Evolutionary conservation across 2,888 invertebrate genomes (phyloP), one percentile per base, ranked within the genome.

Genomic region (Phaonia tiefii): DNA sequence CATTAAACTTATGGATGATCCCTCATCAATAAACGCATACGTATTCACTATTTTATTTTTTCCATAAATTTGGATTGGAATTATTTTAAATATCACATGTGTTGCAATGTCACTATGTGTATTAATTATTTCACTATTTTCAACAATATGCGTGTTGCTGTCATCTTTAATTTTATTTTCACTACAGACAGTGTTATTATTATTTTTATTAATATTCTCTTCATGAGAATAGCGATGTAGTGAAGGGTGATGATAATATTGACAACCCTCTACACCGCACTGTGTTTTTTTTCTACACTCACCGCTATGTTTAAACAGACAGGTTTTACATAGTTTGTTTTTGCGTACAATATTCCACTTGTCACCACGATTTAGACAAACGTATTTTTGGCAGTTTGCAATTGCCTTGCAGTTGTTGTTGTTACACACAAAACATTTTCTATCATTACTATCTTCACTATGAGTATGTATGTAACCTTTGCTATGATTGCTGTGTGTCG

Each of bases 1-100:
- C 67, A 67, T 67, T 26, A 67, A 17, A 37, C 70, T 20, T 37
- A 58, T 58, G 10, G 31, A 31, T 3, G 58, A 58, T 31, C 58
- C 58, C n/a, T 58, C 58, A 15, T 31, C 58, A n/a, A 58, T 58
- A 31, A 58, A 70, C 22, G 69, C 75, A 63, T 37, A 67, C 0
- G 69, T 75, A 8, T 75, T 31, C 37, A 70, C n/a, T 15, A 26
- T 39, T 54, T 70, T 70, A 44, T 65, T 63, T n/a, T 58, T 60
- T 13, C 75, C 75, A 39, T 67, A 60, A 1, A 75, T n/a, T 22
- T 66, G 67, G 8, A 75, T 60, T 20, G 60, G 75, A 39, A 75
- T 51, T 26, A 75, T 75, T 75, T 70, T 75, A 56, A 76, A 76
- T 15, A 76, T 51, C 31, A 70, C 17, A 39, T 76, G 17, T 60